Conservation (phyloP, 2,888 invertebrate species). For the Drosophila putrida region DNA sequence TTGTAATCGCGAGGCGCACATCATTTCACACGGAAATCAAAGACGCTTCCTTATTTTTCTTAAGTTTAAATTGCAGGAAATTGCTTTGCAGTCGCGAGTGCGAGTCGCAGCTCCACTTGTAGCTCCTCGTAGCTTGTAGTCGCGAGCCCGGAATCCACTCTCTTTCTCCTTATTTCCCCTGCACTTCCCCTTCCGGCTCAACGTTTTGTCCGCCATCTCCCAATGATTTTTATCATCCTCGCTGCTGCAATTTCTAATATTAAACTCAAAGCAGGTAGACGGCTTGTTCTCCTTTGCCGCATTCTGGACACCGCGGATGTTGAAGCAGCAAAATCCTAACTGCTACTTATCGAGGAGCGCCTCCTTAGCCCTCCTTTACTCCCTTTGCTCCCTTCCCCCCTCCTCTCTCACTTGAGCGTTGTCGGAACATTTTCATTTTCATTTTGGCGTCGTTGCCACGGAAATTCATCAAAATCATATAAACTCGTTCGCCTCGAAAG, state of each 20-base stretch:
- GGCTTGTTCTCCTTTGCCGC: constrained; percentile 4
- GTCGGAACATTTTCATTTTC: constrained; percentile 61
- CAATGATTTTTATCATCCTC: constrained; percentile 61
- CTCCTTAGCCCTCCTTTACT: neutral
- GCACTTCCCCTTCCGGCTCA: constrained; percentile 1
- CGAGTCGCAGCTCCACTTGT: constrained; percentile 44
- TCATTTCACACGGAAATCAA: constrained; percentile 81
- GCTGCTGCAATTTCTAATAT: constrained; percentile 67
- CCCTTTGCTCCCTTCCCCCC: neutral
- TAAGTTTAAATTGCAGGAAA: constrained; percentile 82
- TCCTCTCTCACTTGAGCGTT: constrained; percentile 4
- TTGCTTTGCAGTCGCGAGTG: constrained; percentile 71
- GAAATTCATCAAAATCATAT: constrained; percentile 81
- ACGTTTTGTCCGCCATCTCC: constrained; percentile 30
- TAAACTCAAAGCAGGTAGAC: constrained; percentile 66
- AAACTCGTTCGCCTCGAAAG: constrained; percentile 73
- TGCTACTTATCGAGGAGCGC: constrained; percentile 73
- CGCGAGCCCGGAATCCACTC: neutral
- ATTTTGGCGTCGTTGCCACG: constrained; percentile 81
- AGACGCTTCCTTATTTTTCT: constrained; percentile 81
- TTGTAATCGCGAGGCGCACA: constrained; percentile 57
- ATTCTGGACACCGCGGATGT: constrained; percentile 58
- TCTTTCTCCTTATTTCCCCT: too few relatives aligned
- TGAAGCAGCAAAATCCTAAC: constrained; percentile 73
- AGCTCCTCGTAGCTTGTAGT: constrained; percentile 31